These are phyloP conservation scores for Rhipidura dahli DNA, from an alignment of 2,113 vertebrate genomes.

Conservation along the genomic window DNA sequence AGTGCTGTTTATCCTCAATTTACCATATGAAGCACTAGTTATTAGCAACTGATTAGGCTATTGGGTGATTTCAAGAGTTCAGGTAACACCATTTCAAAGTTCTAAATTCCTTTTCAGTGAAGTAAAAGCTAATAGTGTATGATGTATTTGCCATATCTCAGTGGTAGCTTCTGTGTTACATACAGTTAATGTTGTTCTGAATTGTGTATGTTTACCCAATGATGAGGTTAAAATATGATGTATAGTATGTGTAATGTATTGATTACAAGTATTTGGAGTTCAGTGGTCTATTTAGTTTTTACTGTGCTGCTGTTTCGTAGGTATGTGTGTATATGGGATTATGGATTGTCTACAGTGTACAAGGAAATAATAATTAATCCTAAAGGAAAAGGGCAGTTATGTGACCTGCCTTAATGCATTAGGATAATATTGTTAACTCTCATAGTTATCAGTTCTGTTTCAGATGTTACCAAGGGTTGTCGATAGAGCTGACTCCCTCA, in stretches of 20 bases:
- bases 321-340: conserved; percentile 32
- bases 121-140: conserved; percentile 59
- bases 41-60: background rate
- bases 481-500: background rate
- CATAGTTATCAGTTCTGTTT: background rate
- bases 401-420: conserved; percentile 68
- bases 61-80: conserved; percentile 21
- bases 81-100: conserved; percentile 39
- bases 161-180: conserved; percentile 65
- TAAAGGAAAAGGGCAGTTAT: conserved; percentile 77
- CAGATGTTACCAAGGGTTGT: background rate
- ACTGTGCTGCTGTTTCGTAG: conserved; percentile 62
- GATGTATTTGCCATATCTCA: conserved; percentile 68
- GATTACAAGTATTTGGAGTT: conserved; percentile 58
- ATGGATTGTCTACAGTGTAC: conserved; percentile 46
- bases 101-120: conserved; percentile 59
- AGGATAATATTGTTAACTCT: conserved; percentile 12
- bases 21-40: background rate
- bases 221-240: conserved; percentile 49
- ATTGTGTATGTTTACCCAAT: conserved; percentile 57
- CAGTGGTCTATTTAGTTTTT: conserved; percentile 59
- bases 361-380: conserved; percentile 71
- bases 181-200: conserved; percentile 54
- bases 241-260: conserved; percentile 66
- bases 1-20: conserved; percentile 21